Base-by-base conservation (phyloP, 2,113 vertebrate genomes). In the Craseonycteris thonglongyai region DNA sequence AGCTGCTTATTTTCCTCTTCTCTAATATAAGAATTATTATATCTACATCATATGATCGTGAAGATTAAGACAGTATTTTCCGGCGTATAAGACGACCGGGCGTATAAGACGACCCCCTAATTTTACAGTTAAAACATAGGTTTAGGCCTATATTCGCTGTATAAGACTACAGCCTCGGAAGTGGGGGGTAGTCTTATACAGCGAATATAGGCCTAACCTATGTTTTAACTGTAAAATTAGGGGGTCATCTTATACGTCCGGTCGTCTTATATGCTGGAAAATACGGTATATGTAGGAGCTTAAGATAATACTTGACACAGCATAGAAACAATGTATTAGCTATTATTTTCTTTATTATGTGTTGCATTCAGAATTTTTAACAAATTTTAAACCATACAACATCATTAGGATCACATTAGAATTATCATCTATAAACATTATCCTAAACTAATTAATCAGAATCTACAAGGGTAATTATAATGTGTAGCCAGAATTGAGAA, bases 21-120 rank as follows among this genome's bases (percentile, higher is more conserved):
- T 72, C 42, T 51, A 80, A 84, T 78, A 72, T 69, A n/a, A 94
- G n/a, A 91, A 92, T 76, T 74, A 71, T 51, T 74, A 66, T 69
- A 75, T 5, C 8, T 88, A 56, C 4, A 13, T 81, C 28, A 69
- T 7, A 38, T 51, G 61, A n/a, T 56, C 47, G 65, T 65, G n/a
- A 93, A 91, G 4, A 56, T 79, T 78, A 89, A 90, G n/a, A n/a
- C n/a, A n/a, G n/a, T n/a, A n/a, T n/a, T n/a, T n/a, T n/a, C n/a
- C n/a, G n/a, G n/a, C n/a, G n/a, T n/a, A n/a, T n/a, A n/a, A n/a
- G n/a, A n/a, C n/a, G n/a, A n/a, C n/a, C n/a, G n/a, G n/a, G n/a
- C n/a, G n/a, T n/a, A n/a, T n/a, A n/a, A n/a, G n/a, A n/a, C n/a
- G n/a, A n/a, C n/a, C n/a, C n/a, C n/a, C n/a, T n/a, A n/a, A n/a